A percentile compares a stretch with the other conserved stretches of the same genome.
Evolutionary conservation across 2,888 invertebrate species (phyloP).

Genomic region (Gymnocheta viridis): DNA sequence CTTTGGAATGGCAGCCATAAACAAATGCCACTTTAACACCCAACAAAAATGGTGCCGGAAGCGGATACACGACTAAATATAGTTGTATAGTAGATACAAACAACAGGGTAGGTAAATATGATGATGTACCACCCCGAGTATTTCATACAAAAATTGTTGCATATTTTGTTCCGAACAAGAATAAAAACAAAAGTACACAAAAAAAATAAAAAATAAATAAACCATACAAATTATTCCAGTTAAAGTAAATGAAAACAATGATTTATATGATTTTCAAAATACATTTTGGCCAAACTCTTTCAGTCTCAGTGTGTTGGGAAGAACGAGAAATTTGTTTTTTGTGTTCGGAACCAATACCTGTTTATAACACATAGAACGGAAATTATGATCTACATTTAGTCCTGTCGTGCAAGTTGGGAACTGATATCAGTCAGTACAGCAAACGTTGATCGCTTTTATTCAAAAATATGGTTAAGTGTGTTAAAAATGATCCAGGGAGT

Average conservation of each 20-base stretch:
- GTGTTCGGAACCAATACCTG: neutral
- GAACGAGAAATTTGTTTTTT: neutral
- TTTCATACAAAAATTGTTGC: constrained; percentile 58
- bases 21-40: constrained; percentile 36
- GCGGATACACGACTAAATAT: constrained; percentile 41
- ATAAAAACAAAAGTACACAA: neutral
- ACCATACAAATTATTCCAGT: constrained; percentile 48
- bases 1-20: constrained; percentile 36
- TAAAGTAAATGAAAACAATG: constrained; percentile 67
- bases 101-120: constrained; percentile 53
- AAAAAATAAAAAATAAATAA: constrained; percentile 7
- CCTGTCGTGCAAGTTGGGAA: neutral
- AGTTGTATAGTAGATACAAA: constrained; percentile 35
- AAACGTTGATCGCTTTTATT: too few species aligned
- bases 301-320: neutral
- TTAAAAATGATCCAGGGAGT: too few species aligned
- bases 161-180: constrained; percentile 31
- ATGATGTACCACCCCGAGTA: constrained; percentile 46
- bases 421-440: neutral
- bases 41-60: constrained; percentile 54
- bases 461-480: too few species aligned
- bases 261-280: constrained; percentile 52
- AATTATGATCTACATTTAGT: neutral
- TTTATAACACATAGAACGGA: neutral
- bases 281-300: constrained; percentile 48